These are phyloP conservation scores for Nanorana parkeri DNA, from an alignment of 2,113 vertebrate genomes.

Conservation along the genomic window DNA sequence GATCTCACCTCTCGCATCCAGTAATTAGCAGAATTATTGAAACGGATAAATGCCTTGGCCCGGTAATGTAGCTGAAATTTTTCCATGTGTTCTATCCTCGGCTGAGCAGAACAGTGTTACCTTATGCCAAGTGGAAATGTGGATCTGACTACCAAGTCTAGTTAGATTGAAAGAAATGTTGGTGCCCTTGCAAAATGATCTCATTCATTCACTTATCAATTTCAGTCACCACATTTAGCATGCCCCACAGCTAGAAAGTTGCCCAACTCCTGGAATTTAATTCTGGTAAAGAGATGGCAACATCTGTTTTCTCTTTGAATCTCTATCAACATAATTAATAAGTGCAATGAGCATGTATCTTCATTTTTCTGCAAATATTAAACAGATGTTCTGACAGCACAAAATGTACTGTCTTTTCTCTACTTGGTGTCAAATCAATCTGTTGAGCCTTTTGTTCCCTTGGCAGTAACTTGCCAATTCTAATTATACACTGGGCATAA, in stretches of 20 bases:
- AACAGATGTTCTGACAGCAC: conserved; percentile 53
- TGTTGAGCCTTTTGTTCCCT: conserved; percentile 54
- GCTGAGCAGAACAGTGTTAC: conserved; percentile 5
- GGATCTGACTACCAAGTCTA: conserved; percentile 23
- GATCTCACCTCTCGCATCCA: conserved; percentile 5
- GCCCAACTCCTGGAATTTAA: conserved; percentile 47
- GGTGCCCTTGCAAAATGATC: conserved; percentile 25
- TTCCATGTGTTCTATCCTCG: conserved; percentile 27
- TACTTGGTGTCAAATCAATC: conserved; percentile 56
- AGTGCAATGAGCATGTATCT: conserved; percentile 53
- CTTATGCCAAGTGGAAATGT: conserved; percentile 24
- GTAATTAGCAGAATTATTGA: conserved; percentile 41
- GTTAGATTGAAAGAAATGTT: conserved; percentile 36
- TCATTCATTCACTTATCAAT: conserved; percentile 44
- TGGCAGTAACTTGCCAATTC: conserved; percentile 34
- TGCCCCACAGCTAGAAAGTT: conserved; percentile 50
- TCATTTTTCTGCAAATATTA: conserved; percentile 58
- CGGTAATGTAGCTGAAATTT: conserved; percentile 10
- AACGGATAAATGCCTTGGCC: conserved; percentile 42
- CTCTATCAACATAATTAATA: conserved; percentile 57
- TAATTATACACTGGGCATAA: conserved; percentile 38
- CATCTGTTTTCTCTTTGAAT: conserved; percentile 56
- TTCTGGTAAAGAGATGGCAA: conserved; percentile 39
- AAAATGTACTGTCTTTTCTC: conserved; percentile 50
- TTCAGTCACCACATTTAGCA: conserved; percentile 32